Conservation (phyloP, 1,140 invertebrate genomes). For the Lepeophtheirus salmonis region DNA sequence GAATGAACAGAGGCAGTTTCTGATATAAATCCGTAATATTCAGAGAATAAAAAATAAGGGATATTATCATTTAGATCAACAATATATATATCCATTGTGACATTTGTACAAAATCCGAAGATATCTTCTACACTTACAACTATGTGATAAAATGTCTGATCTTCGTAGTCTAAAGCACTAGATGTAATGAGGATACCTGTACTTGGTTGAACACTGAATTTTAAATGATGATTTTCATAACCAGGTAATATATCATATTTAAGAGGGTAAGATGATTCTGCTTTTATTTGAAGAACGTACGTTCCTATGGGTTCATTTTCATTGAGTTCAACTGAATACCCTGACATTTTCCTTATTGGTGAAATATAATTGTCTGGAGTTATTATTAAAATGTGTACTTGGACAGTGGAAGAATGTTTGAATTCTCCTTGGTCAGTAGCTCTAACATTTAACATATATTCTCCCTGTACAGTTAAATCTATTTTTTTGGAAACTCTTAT, state of each 20-base stretch:
- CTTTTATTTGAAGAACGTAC: slow-evolving; percentile 37
- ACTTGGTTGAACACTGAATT: slow-evolving; percentile 61
- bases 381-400: slow-evolving; percentile 63
- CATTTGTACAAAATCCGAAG: slow-evolving; percentile 33
- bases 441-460: slow-evolving; percentile 61
- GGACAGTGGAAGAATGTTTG: slow-evolving; percentile 48
- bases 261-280: slow-evolving; percentile 35
- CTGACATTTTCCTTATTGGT: slow-evolving; percentile 45
- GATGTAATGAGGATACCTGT: slow-evolving; percentile 57
- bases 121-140: slow-evolving; percentile 66
- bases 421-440: slow-evolving; percentile 59
- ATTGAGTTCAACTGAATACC: slow-evolving; percentile 52
- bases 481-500: slow-evolving; percentile 45
- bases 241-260: slow-evolving; percentile 59
- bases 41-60: slow-evolving; percentile 47
- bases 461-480: slow-evolving; percentile 42
- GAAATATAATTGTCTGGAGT: slow-evolving; percentile 74
- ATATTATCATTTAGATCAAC: slow-evolving; percentile 52
- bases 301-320: slow-evolving; percentile 50
- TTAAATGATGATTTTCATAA: slow-evolving; percentile 45
- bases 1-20: slow-evolving; percentile 49
- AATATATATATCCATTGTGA: slow-evolving; percentile 29
- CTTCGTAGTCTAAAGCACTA: slow-evolving; percentile 56
- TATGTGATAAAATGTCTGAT: slow-evolving; percentile 53
- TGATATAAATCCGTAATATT: slow-evolving; percentile 47